These are phyloP conservation scores for Nansenia antarctica DNA, from an alignment of 2,113 vertebrate genomes.

Conservation along the genomic window DNA sequence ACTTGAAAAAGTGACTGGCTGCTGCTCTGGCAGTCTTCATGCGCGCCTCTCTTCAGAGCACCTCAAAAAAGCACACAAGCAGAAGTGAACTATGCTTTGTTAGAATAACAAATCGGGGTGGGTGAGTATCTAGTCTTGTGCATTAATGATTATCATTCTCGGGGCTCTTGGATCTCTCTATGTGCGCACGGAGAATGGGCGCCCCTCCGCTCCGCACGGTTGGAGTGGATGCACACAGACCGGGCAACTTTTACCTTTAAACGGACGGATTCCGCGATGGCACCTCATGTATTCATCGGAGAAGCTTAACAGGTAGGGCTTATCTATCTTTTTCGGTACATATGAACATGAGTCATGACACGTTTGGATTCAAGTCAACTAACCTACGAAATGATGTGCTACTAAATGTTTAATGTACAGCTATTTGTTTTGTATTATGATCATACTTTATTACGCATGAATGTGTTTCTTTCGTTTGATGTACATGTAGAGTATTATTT, in stretches of 20 bases:
- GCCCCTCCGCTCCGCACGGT: slow-evolving; percentile 25
- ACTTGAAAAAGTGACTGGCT: too few relatives aligned
- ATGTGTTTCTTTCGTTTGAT: too few relatives aligned
- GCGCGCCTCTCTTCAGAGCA: background rate
- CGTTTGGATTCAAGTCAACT: background rate
- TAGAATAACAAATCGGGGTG: slow-evolving; percentile 22
- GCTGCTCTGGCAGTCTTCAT: background rate
- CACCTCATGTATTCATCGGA: slow-evolving; percentile 53
- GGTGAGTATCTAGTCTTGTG: slow-evolving; percentile 26
- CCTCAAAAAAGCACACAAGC: too few relatives aligned
- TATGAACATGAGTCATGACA: background rate
- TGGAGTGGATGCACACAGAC: slow-evolving; percentile 21
- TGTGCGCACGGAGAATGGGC: slow-evolving; percentile 56
- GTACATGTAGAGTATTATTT: too few relatives aligned
- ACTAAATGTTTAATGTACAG: too few relatives aligned
- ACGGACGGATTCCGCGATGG: slow-evolving; percentile 43
- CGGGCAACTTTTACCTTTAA: slow-evolving; percentile 57
- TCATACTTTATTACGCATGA: too few relatives aligned
- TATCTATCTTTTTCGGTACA: background rate
- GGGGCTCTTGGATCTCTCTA: slow-evolving; percentile 8
- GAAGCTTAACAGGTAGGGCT: slow-evolving; percentile 59
- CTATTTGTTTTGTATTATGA: too few relatives aligned
- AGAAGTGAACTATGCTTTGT: background rate
- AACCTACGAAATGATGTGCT: too few relatives aligned
- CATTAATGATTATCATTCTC: slow-evolving; percentile 13